Conservation (phyloP, 1,140 invertebrate genomes). For the Coboldia fuscipes region DNA sequence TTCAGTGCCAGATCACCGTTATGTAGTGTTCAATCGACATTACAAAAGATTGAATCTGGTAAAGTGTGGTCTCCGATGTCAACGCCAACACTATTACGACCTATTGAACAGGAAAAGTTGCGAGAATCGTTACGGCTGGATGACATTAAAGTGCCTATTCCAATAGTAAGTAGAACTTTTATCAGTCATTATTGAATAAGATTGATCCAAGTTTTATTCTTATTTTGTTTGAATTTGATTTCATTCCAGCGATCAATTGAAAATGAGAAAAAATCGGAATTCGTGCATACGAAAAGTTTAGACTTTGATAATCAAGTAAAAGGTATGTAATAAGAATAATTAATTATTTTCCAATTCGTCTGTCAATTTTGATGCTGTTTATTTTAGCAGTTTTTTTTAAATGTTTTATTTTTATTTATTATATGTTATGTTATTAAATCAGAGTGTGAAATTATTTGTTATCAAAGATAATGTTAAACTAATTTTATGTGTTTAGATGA, state of each 20-base stretch:
- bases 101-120: conserved; percentile 4
- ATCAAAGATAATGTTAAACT: too few relatives aligned
- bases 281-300: conserved; percentile 6
- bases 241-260: neutral
- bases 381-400: too few relatives aligned
- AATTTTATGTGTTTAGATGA: too few relatives aligned
- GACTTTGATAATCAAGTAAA: conserved; percentile 5
- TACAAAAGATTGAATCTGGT: conserved; percentile 5
- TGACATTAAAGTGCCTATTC: conserved; percentile 2
- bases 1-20: neutral
- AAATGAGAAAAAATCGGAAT: conserved; percentile 5
- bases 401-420: too few relatives aligned
- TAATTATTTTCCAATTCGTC: neutral
- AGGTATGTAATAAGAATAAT: conserved; percentile 3
- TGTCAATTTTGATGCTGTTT: too few relatives aligned
- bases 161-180: conserved; percentile 1
- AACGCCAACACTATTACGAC: conserved; percentile 4
- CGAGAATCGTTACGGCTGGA: conserved; percentile 5
- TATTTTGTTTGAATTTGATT: conserved; percentile 1
- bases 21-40: conserved; percentile 2
- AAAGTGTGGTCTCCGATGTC: conserved; percentile 4
- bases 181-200: neutral
- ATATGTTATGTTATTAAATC: too few relatives aligned
- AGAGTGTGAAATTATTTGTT: too few relatives aligned
- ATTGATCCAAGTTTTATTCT: neutral